These are phyloP conservation scores for Melanotaenia trifasciata DNA, from an alignment of 2,797 vertebrate species.

Conservation along the genomic window DNA sequence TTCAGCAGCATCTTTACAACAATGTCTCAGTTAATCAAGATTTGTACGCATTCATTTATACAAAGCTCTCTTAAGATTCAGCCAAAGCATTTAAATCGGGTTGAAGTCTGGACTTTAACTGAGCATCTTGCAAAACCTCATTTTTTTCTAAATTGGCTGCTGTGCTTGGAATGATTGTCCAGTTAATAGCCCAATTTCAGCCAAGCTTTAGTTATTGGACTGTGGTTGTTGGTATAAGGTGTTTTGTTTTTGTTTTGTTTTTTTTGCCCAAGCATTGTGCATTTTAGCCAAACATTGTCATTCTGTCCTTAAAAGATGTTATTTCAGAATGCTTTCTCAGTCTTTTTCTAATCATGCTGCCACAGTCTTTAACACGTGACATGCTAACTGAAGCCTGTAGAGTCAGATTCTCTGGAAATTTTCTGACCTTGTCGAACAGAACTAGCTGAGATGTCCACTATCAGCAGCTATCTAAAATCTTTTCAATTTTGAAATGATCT, in stretches of 20 bases:
- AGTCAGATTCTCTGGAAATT: not conserved
- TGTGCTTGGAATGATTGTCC: not conserved
- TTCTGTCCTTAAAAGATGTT: not conserved
- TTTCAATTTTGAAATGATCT: not conserved
- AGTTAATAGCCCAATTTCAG: not conserved
- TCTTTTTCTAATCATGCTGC: not conserved
- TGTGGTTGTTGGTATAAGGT: not conserved
- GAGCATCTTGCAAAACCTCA: not conserved
- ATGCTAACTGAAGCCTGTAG: not conserved
- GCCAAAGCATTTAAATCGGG: not conserved
- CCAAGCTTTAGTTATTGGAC: not conserved
- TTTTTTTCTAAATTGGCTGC: not conserved
- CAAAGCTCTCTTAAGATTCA: not conserved
- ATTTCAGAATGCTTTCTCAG: not conserved
- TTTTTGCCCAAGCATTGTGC: not conserved
- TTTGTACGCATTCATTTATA: not conserved
- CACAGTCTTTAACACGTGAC: not conserved
- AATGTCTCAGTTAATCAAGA: not conserved
- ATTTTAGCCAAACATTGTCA: not conserved
- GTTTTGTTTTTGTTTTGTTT: not conserved
- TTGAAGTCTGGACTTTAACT: not conserved
- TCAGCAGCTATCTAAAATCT: not conserved
- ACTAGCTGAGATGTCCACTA: not conserved
- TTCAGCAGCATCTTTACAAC: not conserved
- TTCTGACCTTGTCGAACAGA: not conserved